phyloP scores from a whole-genome alignment of 2,113 vertebrate genomes.

The Rhegmatorhina hoffmannsi region DNA sequence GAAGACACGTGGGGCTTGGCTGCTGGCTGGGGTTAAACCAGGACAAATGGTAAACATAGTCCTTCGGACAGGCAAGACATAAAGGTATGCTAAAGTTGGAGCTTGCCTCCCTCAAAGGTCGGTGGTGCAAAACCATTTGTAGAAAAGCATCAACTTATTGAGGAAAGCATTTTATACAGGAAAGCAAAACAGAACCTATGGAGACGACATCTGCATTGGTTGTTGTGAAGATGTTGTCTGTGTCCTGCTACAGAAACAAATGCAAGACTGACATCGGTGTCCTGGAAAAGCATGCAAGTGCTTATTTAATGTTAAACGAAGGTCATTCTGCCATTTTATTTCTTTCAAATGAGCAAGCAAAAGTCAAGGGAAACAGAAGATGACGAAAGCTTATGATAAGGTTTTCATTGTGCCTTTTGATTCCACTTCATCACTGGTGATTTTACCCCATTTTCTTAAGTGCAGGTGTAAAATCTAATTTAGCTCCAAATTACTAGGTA shows the following conservation, averaged over 20 bases:
- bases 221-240: background rate
- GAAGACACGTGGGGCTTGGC: background rate
- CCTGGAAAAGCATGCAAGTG: background rate
- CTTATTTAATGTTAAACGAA: background rate
- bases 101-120: background rate
- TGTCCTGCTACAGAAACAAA: background rate
- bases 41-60: background rate
- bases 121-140: background rate
- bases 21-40: background rate
- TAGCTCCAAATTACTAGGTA: conserved; percentile 17
- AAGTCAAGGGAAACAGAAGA: background rate
- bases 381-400: background rate
- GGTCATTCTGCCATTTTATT: background rate
- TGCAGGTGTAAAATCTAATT: conserved; percentile 42
- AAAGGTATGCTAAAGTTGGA: background rate
- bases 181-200: background rate
- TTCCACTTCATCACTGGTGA: background rate
- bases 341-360: background rate
- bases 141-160: background rate
- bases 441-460: conserved; percentile 31
- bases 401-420: conserved; percentile 2
- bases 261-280: background rate
- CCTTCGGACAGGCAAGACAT: background rate
- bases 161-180: background rate
- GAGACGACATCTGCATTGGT: background rate